These are phyloP conservation scores for Metridium senile DNA, from an alignment of 92 coral and sea anemone species.

Conservation along the genomic window DNA sequence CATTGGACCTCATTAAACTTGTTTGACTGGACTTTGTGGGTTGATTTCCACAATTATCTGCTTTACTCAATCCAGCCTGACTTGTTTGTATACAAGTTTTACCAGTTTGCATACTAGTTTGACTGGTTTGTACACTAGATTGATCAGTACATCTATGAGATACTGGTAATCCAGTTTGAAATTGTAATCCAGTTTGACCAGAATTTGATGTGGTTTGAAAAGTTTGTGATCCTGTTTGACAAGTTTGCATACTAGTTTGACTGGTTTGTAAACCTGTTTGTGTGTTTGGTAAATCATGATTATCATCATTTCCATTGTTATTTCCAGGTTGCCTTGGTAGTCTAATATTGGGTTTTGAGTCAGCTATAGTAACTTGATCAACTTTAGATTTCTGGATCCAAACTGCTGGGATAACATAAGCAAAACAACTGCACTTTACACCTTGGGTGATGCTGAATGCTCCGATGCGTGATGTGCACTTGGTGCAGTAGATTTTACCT, in stretches of 20 bases:
- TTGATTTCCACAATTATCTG: not conserved
- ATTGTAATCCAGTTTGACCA: not conserved
- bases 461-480: constrained; percentile 85
- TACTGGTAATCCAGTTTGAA: not conserved
- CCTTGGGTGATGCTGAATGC: constrained; percentile 90
- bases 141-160: not conserved
- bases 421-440: constrained; percentile 73
- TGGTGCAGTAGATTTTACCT: constrained; percentile 85
- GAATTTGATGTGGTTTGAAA: not conserved
- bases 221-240: constrained; percentile 14
- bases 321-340: not conserved
- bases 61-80: not conserved
- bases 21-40: not conserved
- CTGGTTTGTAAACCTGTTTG: constrained; percentile 5
- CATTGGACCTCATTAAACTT: not conserved
- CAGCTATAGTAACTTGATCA: constrained; percentile 42
- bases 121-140: not conserved
- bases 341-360: constrained; percentile 28
- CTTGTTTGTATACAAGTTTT: not conserved
- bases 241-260: not conserved
- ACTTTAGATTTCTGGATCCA: constrained; percentile 94
- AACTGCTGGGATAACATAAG: constrained; percentile 80
- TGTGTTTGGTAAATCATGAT: not conserved
- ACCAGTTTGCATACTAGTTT: not conserved
- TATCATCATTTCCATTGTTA: not conserved